A percentile compares a stretch with the other conserved stretches of the same genome.
Evolutionary conservation across 1,140 invertebrate species (phyloP).

Genomic region (Temnothorax nylanderi): DNA sequence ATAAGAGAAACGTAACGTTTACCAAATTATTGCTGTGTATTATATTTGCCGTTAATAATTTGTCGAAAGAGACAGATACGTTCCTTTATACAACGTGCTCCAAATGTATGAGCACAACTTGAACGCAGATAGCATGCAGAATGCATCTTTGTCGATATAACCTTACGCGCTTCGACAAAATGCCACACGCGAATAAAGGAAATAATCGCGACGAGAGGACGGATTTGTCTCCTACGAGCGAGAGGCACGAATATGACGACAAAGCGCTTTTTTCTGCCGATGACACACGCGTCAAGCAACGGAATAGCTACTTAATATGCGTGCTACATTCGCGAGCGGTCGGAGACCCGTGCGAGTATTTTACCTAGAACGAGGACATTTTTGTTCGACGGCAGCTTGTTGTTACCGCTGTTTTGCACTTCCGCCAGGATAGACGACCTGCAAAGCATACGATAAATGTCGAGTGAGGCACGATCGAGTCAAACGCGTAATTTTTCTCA

Average conservation of each 20-base stretch:
- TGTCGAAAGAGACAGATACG: not conserved
- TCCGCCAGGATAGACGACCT: conserved; percentile 97
- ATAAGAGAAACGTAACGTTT: not conserved
- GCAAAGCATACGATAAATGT: conserved; percentile 79
- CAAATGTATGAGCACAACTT: not conserved
- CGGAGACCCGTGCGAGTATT: conserved; percentile 33
- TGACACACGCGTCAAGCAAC: conserved; percentile 14
- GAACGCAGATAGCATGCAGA: not conserved
- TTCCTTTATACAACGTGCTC: not conserved
- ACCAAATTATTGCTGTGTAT: not conserved
- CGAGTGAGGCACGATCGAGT: not conserved
- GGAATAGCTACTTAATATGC: conserved; percentile 37
- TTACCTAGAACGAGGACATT: conserved; percentile 95
- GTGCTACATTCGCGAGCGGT: not conserved
- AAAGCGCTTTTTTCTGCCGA: not conserved
- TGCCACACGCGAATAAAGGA: too few relatives aligned
- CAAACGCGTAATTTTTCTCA: conserved; percentile 30
- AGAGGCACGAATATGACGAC: not conserved
- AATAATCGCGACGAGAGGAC: not conserved
- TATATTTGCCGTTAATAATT: not conserved
- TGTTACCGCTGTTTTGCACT: conserved; percentile 97
- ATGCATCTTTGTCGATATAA: conserved; percentile 8
- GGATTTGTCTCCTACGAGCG: not conserved
- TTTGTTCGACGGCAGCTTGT: conserved; percentile 97
- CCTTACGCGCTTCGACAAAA: not conserved